Base-by-base conservation (phyloP, 53 echinoderm and acorn worm species). In the Hippasteria phrygiana region DNA sequence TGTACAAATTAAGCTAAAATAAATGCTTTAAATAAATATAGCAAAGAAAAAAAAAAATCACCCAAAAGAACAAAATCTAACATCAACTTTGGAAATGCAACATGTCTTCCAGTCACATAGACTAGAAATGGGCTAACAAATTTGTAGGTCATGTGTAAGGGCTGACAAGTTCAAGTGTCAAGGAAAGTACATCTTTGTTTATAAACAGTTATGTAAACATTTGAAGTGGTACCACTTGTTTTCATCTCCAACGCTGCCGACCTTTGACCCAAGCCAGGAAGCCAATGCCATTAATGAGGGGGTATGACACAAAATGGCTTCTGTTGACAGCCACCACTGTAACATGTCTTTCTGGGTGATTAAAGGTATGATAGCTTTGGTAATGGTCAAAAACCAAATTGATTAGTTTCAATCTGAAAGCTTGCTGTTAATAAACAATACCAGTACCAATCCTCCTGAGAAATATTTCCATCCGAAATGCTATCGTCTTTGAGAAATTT, bases 131-230 rank as follows among this genome's bases (percentile, higher is more conserved):
- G 18, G 34, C 55, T 48, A 40, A 55, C 39, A 55, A 38, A n/a
- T 17, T 11, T 35, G n/a, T 79, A 41, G 62, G 79, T 22, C 62
- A 78, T 62, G 11, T 39, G 33, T 62, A 24, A 24, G 47, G 9
- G 67, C 65, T 67, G 7, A 26, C 17, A 65, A 43, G 83, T 43
- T 31, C 51, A 47, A 20, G 50, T 59, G 66, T 85, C 70, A 85
- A 12, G 22, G 47, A 85, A 50, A 71, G 85, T 71, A 48, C 85
- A 51, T 34, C 31, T 85, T 71, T 85, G 85, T 85, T 71, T 85
- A 85, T 85, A 37, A 85, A 85, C 85, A 67, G 11, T 85, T 51
- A 70, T 43, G 71, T 70, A 85, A 85, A 70, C 85, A 85, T 7
- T 71, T 9, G 33, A 37, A 85, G 65, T 85, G 85, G 64, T 41